Evolutionary conservation across 2,113 vertebrate genomes (phyloP).

Genomic region (Anas platyrhynchos): DNA sequence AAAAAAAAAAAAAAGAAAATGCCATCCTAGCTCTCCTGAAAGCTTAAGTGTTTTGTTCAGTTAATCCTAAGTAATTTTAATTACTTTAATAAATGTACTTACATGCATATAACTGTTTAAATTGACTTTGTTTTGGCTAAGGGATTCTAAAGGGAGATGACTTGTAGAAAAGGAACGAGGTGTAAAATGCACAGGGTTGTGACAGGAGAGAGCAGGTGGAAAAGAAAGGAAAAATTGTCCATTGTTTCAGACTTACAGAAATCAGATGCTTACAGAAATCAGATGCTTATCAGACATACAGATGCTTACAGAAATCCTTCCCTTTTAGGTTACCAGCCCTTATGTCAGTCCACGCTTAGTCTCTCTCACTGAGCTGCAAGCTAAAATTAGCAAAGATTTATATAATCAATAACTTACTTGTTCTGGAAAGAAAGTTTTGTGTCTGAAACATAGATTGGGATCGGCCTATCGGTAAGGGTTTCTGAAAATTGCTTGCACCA

Average conservation of each 20-base stretch:
- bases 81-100: background rate
- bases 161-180: background rate
- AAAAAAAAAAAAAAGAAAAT: background rate
- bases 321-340: background rate
- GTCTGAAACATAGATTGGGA: background rate
- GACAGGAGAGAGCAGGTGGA: background rate
- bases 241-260: background rate
- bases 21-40: background rate
- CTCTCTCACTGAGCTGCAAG: background rate
- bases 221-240: background rate
- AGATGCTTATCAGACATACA: no score
- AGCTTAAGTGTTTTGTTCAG: background rate
- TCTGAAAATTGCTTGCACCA: background rate
- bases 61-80: background rate
- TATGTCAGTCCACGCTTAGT: no score
- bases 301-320: background rate
- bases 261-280: background rate
- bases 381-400: background rate
- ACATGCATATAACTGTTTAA: background rate
- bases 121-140: background rate
- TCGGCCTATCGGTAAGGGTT: background rate
- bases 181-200: accelerated
- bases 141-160: background rate
- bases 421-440: background rate
- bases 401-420: background rate